These are phyloP conservation scores for Zaprionus lachaisei DNA, from an alignment of 1,140 invertebrate species.

Conservation along the genomic window DNA sequence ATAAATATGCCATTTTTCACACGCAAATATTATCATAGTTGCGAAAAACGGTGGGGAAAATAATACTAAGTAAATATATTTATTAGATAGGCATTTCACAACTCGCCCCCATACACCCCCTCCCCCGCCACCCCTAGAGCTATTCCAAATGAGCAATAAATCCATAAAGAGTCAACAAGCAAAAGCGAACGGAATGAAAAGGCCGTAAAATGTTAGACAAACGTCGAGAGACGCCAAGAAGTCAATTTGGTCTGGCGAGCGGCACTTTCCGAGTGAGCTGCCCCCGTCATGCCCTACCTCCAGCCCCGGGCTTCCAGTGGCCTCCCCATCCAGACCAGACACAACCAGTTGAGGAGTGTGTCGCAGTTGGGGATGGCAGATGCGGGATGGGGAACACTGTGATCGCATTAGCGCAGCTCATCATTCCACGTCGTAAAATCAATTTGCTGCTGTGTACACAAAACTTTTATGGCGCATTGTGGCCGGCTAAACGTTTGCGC, in stretches of 20 bases:
- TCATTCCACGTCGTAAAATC: conserved; percentile 47
- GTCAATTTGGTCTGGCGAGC: conserved; percentile 27
- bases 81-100: conserved; percentile 13
- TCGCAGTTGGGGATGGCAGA: neutral
- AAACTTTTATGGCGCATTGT: conserved; percentile 49
- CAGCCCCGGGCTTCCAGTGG: neutral
- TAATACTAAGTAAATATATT: conserved; percentile 15
- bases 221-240: conserved; percentile 25
- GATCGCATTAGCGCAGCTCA: conserved; percentile 31
- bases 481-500: conserved; percentile 25
- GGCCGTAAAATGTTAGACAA: conserved; percentile 39
- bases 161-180: conserved; percentile 34
- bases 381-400: neutral
- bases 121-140: neutral
- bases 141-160: conserved; percentile 31
- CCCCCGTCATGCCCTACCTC: neutral
- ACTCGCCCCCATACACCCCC: neutral
- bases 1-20: conserved; percentile 34
- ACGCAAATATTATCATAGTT: conserved; percentile 43
- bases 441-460: conserved; percentile 52
- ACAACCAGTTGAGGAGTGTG: conserved; percentile 23
- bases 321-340: conserved; percentile 14
- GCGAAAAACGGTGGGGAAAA: neutral
- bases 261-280: neutral
- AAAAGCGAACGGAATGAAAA: conserved; percentile 22